A percentile compares a stretch with the other conserved stretches of the same genome.
phyloP scores from a whole-genome alignment of 2,888 invertebrate genomes.

The Stenodera caucasica region DNA sequence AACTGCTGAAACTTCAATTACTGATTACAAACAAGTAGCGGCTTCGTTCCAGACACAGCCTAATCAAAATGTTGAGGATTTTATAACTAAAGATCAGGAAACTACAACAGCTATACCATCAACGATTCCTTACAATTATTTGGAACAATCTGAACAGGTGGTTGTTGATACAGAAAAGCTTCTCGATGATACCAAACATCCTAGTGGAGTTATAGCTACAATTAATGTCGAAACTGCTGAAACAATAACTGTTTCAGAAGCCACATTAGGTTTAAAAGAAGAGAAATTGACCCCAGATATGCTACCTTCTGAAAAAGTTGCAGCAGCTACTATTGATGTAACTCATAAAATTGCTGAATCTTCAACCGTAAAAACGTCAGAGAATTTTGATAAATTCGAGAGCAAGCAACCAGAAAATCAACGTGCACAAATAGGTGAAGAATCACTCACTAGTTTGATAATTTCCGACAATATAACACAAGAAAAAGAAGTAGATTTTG shows the following conservation, averaged over 20 bases:
- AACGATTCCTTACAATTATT: constrained; percentile 48
- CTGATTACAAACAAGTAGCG: constrained; percentile 53
- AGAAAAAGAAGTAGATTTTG: constrained; percentile 60
- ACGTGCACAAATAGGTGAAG: constrained; percentile 52
- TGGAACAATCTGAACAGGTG: constrained; percentile 50
- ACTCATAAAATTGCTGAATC: constrained; percentile 54
- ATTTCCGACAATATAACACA: constrained; percentile 55
- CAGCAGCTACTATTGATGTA: constrained; percentile 44
- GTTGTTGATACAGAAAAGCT: constrained; percentile 55
- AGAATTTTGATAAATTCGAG: constrained; percentile 40
- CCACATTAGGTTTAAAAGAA: constrained; percentile 56
- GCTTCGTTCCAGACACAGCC: constrained; percentile 35
- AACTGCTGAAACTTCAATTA: constrained; percentile 44
- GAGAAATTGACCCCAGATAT: constrained; percentile 46
- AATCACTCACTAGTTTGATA: constrained; percentile 56
- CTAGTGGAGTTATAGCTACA: constrained; percentile 54
- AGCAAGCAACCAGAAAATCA: constrained; percentile 41
- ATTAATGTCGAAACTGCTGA: constrained; percentile 53
- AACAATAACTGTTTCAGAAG: constrained; percentile 53
- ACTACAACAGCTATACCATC: constrained; percentile 41
- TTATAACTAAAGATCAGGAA: constrained; percentile 36
- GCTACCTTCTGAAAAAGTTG: constrained; percentile 46
- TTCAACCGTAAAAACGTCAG: constrained; percentile 41
- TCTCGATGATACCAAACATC: constrained; percentile 45
- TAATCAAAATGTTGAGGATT: constrained; percentile 28